Conservation (phyloP, 2,113 vertebrate genomes). For the Colaptes auratus region DNA sequence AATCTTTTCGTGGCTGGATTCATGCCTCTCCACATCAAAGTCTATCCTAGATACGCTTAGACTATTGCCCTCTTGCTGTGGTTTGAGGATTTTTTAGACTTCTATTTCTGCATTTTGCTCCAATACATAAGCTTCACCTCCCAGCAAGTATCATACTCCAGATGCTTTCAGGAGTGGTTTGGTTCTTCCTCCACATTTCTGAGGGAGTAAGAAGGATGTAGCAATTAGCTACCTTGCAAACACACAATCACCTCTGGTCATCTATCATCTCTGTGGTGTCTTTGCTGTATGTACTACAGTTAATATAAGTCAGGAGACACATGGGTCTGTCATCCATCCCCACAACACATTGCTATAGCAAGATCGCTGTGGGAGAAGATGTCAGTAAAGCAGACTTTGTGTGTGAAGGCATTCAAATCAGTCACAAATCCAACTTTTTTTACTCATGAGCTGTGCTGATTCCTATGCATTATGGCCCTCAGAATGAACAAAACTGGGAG, state of each 20-base stretch:
- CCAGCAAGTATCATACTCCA: not conserved
- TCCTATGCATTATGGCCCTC: not conserved
- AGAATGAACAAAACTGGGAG: not conserved
- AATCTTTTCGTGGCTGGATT: not conserved
- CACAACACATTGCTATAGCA: not conserved
- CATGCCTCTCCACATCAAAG: not conserved
- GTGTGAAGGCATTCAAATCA: not conserved
- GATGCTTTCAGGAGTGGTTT: not conserved
- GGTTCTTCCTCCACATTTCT: not conserved
- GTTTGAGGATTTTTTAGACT: not conserved
- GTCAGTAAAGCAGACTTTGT: not conserved
- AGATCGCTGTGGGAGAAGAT: not conserved
- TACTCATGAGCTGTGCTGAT: not conserved
- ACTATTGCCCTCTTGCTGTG: not conserved
- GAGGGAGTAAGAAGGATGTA: not conserved
- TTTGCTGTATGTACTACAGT: not conserved
- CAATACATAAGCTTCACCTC: not conserved
- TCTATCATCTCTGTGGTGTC: not conserved
- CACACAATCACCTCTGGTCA: not conserved
- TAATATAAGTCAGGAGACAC: not conserved
- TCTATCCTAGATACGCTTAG: not conserved
- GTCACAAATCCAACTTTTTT: not conserved
- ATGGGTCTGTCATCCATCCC: not conserved
- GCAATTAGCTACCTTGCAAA: constrained; percentile 9
- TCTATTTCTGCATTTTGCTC: not conserved